phyloP scores from a whole-genome alignment of 2,113 vertebrate genomes.

The Calonectris borealis region DNA sequence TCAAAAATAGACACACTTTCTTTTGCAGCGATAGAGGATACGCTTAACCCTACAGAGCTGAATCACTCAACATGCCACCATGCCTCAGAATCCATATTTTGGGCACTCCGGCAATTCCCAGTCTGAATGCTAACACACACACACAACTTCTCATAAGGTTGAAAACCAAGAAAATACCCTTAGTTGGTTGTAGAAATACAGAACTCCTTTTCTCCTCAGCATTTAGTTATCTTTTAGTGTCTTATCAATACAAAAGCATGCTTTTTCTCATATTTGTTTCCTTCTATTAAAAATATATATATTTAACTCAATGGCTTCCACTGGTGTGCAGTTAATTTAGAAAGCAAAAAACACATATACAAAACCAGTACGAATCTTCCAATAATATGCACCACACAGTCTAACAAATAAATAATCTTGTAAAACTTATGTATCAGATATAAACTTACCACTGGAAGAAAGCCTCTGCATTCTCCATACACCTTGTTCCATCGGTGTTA shows the following conservation, averaged over 20 bases:
- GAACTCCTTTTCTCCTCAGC: background rate
- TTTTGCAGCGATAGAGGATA: background rate
- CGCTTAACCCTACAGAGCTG: background rate
- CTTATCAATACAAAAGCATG: background rate
- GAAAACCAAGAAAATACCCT: background rate
- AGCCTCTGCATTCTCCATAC: background rate
- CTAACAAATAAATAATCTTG: background rate
- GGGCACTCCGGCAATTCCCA: background rate
- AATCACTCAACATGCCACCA: background rate
- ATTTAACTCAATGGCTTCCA: background rate
- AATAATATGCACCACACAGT: accelerated
- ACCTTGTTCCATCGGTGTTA: accelerated
- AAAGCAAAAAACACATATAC: background rate
- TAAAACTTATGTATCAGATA: background rate
- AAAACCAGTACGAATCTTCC: background rate
- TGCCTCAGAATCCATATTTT: background rate
- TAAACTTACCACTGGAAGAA: background rate
- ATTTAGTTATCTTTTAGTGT: background rate
- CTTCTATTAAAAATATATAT: background rate
- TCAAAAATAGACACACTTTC: background rate
- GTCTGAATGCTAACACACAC: background rate
- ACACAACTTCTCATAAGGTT: background rate
- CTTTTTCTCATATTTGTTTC: background rate
- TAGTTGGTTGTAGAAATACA: background rate
- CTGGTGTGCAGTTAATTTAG: background rate